Conservation (phyloP, 1,140 invertebrate genomes). For the Chironomus tepperi region DNA sequence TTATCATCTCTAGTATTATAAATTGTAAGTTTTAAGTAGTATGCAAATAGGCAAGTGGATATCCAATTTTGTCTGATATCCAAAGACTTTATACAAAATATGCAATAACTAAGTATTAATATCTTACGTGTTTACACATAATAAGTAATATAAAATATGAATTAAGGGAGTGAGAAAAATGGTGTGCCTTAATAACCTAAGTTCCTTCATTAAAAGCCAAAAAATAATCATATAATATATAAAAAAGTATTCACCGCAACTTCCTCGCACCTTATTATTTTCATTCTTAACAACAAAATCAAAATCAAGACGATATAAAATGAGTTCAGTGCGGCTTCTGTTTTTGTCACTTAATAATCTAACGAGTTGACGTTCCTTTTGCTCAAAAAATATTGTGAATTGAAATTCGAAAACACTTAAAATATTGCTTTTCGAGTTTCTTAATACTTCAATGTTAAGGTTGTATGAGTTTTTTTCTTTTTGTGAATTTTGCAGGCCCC, state of each 20-base stretch:
- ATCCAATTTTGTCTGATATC: no score
- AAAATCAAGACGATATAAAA: background rate
- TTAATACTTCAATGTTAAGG: background rate
- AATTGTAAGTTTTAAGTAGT: background rate
- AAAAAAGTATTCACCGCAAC: background rate
- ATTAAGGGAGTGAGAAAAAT: background rate
- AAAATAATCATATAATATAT: background rate
- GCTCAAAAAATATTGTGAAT: background rate
- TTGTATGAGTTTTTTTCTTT: background rate
- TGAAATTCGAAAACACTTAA: background rate
- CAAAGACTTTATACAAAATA: background rate
- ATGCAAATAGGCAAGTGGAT: background rate
- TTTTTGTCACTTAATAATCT: background rate
- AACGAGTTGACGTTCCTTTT: background rate
- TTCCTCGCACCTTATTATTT: background rate
- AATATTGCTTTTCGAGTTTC: constrained; percentile 15
- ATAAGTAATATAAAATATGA: constrained; percentile 8
- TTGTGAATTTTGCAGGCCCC: background rate
- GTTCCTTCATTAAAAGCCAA: background rate
- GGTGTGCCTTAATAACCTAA: background rate
- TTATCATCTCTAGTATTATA: background rate
- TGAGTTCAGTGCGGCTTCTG: background rate
- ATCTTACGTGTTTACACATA: background rate
- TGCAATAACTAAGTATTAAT: background rate
- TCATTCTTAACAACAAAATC: no score